Conservation (phyloP, 1,140 invertebrate species). For the Leucophenga varia region DNA sequence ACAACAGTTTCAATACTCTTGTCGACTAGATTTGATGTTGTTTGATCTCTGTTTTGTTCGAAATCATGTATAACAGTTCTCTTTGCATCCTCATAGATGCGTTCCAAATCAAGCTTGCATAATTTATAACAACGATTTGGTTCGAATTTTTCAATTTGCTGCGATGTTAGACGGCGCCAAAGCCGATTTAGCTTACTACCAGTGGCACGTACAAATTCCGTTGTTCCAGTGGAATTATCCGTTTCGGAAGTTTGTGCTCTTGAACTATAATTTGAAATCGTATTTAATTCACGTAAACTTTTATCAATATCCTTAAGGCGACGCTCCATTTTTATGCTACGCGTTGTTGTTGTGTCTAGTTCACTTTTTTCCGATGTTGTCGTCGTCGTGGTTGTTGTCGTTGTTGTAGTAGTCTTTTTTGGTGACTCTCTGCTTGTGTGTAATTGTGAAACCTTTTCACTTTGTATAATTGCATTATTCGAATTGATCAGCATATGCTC, state of each 20-base stretch:
- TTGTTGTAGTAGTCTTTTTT: conserved; percentile 6
- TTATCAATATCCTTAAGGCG: conserved; percentile 24
- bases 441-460: too few species aligned
- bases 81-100: conserved; percentile 27
- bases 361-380: neutral
- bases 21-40: conserved; percentile 12
- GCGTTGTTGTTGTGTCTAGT: too few species aligned
- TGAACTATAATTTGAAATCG: conserved; percentile 9
- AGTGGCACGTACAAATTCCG: conserved; percentile 15
- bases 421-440: neutral
- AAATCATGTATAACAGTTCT: conserved; percentile 19
- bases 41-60: conserved; percentile 1
- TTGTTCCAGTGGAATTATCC: neutral
- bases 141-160: conserved; percentile 18
- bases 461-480: conserved; percentile 13
- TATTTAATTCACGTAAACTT: conserved; percentile 22
- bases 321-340: conserved; percentile 12
- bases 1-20: too few species aligned
- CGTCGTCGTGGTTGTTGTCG: neutral
- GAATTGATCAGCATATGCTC: conserved; percentile 17
- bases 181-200: conserved; percentile 30
- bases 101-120: conserved; percentile 26
- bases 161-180: conserved; percentile 25
- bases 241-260: conserved; percentile 1
- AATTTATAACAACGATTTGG: conserved; percentile 18